phyloP scores from a whole-genome alignment of 2,113 vertebrate genomes.

The Suncus etruscus region DNA sequence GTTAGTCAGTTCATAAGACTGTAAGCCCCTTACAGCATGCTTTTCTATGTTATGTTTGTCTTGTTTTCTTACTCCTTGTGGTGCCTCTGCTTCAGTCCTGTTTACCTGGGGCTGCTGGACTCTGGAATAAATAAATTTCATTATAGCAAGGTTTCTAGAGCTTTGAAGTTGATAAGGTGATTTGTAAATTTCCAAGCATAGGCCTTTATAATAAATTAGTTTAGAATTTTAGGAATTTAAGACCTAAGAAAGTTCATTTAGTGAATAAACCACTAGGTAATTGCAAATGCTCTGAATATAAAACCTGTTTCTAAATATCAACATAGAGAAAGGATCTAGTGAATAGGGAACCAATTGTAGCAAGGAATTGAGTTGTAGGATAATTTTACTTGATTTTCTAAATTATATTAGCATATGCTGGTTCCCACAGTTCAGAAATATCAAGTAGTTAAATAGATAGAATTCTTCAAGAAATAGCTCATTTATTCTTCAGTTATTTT shows the following conservation, averaged over 20 bases:
- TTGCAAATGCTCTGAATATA: neutral
- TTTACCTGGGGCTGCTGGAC: no score
- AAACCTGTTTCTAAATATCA: neutral
- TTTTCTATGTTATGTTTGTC: no score
- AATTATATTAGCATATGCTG: neutral
- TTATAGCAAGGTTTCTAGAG: neutral
- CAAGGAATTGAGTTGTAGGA: neutral
- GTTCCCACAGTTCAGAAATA: neutral
- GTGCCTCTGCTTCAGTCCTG: no score
- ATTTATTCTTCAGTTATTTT: neutral
- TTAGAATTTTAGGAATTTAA: neutral
- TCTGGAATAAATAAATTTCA: neutral
- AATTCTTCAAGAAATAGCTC: neutral
- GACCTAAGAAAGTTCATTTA: neutral
- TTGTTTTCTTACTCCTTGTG: no score
- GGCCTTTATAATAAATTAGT: neutral
- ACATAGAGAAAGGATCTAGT: neutral
- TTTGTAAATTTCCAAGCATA: neutral
- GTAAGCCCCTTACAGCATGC: no score
- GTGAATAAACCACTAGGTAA: neutral
- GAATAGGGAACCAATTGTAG: neutral
- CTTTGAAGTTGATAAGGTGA: neutral
- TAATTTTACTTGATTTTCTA: neutral
- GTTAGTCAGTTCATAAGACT: no score
- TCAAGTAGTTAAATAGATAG: neutral